Conservation (phyloP, 2,113 vertebrate species). For the Pseudorhombus dupliciocellatus region DNA sequence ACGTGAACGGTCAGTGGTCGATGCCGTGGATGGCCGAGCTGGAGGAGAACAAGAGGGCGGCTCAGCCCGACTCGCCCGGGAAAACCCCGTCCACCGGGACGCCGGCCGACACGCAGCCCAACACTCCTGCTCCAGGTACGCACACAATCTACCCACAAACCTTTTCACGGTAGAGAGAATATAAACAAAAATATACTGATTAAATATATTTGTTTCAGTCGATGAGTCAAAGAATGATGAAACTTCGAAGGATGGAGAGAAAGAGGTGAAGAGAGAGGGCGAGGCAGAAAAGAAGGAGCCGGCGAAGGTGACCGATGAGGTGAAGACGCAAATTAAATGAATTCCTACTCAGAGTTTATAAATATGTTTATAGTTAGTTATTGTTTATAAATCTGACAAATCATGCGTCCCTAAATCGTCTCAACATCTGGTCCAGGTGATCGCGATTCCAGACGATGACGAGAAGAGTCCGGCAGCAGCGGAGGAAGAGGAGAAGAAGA, state of each 20-base stretch:
- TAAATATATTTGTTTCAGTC: slow-evolving; percentile 35
- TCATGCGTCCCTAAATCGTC: neutral
- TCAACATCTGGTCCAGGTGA: slow-evolving; percentile 68
- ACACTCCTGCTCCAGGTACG: slow-evolving; percentile 89
- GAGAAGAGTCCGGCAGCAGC: slow-evolving; percentile 66
- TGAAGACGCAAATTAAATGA: slow-evolving; percentile 9
- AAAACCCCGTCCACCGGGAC: slow-evolving; percentile 88
- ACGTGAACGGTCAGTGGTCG: slow-evolving; percentile 97
- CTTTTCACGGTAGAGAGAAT: neutral
- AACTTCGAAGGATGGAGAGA: slow-evolving; percentile 66
- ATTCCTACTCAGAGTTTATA: neutral
- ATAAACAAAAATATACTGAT: neutral
- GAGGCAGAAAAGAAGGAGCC: slow-evolving; percentile 77
- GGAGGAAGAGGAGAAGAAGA: slow-evolving; percentile 80
- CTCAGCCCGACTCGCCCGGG: slow-evolving; percentile 80
- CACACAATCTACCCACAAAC: neutral
- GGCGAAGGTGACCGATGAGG: slow-evolving; percentile 66
- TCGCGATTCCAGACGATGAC: slow-evolving; percentile 79
- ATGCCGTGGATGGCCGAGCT: slow-evolving; percentile 97
- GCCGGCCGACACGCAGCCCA: slow-evolving; percentile 94
- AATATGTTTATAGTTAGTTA: too few species aligned
- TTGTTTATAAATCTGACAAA: too few species aligned
- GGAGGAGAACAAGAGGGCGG: slow-evolving; percentile 91
- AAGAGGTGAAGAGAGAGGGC: slow-evolving; percentile 76
- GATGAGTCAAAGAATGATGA: slow-evolving; percentile 79